A percentile compares a stretch with the other conserved stretches of the same genome.
phyloP scores from a whole-genome alignment of 1,140 invertebrate species.

The Microvelia longipes region DNA sequence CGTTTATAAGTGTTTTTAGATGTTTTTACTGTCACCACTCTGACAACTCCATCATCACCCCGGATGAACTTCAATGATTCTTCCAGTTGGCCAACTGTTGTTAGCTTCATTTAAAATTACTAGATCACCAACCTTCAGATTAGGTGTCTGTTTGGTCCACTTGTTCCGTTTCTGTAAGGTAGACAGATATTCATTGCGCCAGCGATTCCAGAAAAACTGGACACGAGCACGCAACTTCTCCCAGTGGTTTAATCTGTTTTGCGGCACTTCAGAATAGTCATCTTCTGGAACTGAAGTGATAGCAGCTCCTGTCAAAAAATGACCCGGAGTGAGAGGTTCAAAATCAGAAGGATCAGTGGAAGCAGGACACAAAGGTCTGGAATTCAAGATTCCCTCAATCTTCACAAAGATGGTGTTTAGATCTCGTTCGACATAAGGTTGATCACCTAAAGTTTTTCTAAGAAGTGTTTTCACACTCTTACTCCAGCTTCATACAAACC shows the following conservation, averaged over 20 bases:
- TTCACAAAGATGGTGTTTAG: slow-evolving; percentile 16
- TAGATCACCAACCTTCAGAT: slow-evolving; percentile 14
- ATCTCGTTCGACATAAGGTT: slow-evolving; percentile 12
- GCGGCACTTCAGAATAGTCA: neutral
- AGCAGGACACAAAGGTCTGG: slow-evolving; percentile 13
- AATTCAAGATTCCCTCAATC: slow-evolving; percentile 20
- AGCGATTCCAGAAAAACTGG: slow-evolving; percentile 25
- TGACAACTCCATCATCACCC: slow-evolving; percentile 26
- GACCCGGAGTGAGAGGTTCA: slow-evolving; percentile 17
- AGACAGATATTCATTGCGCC: slow-evolving; percentile 25
- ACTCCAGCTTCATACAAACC: neutral
- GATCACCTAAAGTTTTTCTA: neutral
- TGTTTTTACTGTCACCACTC: slow-evolving; percentile 27
- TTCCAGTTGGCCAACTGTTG: slow-evolving; percentile 27
- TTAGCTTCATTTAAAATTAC: slow-evolving; percentile 26
- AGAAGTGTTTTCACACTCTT: neutral
- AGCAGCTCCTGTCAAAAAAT: slow-evolving; percentile 22
- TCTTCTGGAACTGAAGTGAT: slow-evolving; percentile 15
- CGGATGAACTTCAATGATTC: slow-evolving; percentile 25
- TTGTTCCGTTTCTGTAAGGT: slow-evolving; percentile 22
- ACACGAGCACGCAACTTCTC: slow-evolving; percentile 16
- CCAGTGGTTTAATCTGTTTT: slow-evolving; percentile 20
- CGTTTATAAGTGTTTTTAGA: slow-evolving; percentile 2
- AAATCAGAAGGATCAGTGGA: slow-evolving; percentile 14
- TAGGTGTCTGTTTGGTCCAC: slow-evolving; percentile 14